phyloP scores from a whole-genome alignment of 2,888 invertebrate genomes.

The Dusona sp. region DNA sequence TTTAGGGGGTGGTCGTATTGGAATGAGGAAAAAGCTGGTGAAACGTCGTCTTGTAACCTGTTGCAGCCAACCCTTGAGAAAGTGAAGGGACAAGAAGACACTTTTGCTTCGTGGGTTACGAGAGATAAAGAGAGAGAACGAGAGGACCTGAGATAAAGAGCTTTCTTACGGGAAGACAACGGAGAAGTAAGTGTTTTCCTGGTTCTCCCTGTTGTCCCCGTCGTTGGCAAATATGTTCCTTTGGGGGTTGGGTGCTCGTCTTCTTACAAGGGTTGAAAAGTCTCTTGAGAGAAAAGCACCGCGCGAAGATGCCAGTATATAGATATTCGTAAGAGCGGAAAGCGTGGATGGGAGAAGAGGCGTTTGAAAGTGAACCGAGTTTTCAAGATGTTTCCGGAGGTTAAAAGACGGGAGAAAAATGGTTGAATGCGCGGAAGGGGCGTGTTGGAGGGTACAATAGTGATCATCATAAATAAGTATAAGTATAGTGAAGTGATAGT shows the following conservation, averaged over 20 bases:
- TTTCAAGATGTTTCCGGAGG: conserved; percentile 72
- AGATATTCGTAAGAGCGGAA: conserved; percentile 29
- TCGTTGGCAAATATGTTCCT: conserved; percentile 61
- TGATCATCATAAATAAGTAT: conserved; percentile 34
- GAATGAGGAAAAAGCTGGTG: conserved; percentile 59
- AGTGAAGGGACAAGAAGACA: conserved; percentile 60
- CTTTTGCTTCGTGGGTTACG: conserved; percentile 35
- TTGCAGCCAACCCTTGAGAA: conserved; percentile 77
- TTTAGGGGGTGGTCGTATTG: conserved; percentile 46
- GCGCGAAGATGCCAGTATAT: conserved; percentile 48
- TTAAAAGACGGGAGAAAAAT: conserved; percentile 70
- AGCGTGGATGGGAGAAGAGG: conserved; percentile 58
- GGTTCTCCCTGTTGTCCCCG: conserved; percentile 36
- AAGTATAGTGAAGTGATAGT: conserved; percentile 40
- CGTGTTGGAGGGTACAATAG: conserved; percentile 36
- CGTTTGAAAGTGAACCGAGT: conserved; percentile 64
- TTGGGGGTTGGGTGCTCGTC: conserved; percentile 54
- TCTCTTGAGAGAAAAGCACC: conserved; percentile 36
- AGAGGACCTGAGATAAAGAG: conserved; percentile 77
- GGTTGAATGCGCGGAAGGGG: conserved; percentile 64
- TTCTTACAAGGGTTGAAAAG: conserved; percentile 66
- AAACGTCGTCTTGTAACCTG: conserved; percentile 81
- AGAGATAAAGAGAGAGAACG: conserved; percentile 28
- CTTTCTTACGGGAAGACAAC: conserved; percentile 77
- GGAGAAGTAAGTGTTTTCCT: conserved; percentile 59